Conservation (phyloP, 1,140 invertebrate species). For the Neodiprion fabricii region DNA sequence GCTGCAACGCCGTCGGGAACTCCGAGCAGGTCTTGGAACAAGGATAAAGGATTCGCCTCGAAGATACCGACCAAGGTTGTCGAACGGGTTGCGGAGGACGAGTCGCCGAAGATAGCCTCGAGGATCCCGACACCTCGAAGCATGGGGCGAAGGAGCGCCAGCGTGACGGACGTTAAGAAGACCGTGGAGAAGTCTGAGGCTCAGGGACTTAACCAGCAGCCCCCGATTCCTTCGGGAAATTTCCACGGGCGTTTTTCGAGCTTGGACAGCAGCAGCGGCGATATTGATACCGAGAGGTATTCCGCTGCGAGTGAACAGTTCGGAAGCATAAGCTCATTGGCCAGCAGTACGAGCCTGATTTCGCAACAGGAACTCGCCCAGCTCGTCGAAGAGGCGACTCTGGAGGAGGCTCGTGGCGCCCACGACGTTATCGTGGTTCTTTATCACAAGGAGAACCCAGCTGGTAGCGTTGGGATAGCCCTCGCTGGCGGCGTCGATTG, state of each 20-base stretch:
- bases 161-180: slow-evolving; percentile 68
- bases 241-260: slow-evolving; percentile 47
- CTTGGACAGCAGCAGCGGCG: slow-evolving; percentile 50
- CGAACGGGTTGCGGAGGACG: slow-evolving; percentile 19
- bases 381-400: slow-evolving; percentile 68
- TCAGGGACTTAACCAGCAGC: slow-evolving; percentile 9
- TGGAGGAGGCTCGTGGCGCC: slow-evolving; percentile 61
- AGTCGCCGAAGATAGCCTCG: slow-evolving; percentile 26
- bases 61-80: slow-evolving; percentile 40
- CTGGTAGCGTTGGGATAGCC: slow-evolving; percentile 84
- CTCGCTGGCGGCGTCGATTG: slow-evolving; percentile 87
- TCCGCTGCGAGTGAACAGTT: slow-evolving; percentile 61
- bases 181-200: slow-evolving; percentile 66
- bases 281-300: slow-evolving; percentile 37
- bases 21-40: slow-evolving; percentile 29
- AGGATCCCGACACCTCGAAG: slow-evolving; percentile 48
- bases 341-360: slow-evolving; percentile 69
- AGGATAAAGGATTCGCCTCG: slow-evolving; percentile 40
- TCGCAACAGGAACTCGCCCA: slow-evolving; percentile 71
- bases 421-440: slow-evolving; percentile 69
- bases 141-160: slow-evolving; percentile 50
- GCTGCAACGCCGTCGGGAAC: slow-evolving; percentile 1
- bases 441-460: slow-evolving; percentile 68
- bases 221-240: not conserved
- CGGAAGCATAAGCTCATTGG: slow-evolving; percentile 69